Evolutionary conservation across 2,888 invertebrate genomes (phyloP).

Genomic region (Ectobius pallidus): DNA sequence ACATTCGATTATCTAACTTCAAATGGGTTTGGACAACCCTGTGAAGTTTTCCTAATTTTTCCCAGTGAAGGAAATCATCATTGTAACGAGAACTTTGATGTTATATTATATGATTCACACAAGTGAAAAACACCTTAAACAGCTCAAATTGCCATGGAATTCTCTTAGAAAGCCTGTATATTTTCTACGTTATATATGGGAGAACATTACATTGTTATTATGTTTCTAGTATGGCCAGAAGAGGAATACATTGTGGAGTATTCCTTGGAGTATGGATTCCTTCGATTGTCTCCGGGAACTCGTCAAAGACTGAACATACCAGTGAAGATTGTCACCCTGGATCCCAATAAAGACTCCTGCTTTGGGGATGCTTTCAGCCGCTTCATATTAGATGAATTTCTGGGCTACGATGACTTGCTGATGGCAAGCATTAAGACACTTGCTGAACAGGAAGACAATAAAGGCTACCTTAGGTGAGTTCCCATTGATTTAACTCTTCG

Average conservation of each 20-base stretch:
- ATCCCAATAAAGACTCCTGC: slow-evolving; percentile 87
- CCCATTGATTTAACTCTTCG: too few relatives aligned
- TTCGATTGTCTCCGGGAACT: slow-evolving; percentile 86
- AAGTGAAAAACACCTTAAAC: too few relatives aligned
- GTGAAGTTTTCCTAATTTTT: too few relatives aligned
- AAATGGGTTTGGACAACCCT: too few relatives aligned
- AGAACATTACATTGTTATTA: too few relatives aligned
- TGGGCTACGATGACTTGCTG: slow-evolving; percentile 96
- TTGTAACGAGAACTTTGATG: too few relatives aligned
- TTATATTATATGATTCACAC: too few relatives aligned
- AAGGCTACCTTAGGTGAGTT: slow-evolving; percentile 82
- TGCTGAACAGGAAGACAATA: slow-evolving; percentile 95
- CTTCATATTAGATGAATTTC: slow-evolving; percentile 87
- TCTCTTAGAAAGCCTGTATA: too few relatives aligned
- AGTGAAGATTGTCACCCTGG: slow-evolving; percentile 83
- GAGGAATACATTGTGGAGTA: slow-evolving; percentile 98
- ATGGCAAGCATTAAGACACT: slow-evolving; percentile 96
- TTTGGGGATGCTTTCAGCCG: slow-evolving; percentile 93
- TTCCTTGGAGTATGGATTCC: slow-evolving; percentile 95
- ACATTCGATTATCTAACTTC: too few relatives aligned
- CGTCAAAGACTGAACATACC: slow-evolving; percentile 89
- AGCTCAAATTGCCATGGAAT: too few relatives aligned
- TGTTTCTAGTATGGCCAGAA: slow-evolving; percentile 66
- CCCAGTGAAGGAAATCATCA: too few relatives aligned
- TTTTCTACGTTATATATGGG: too few relatives aligned